Percentiles rank a stretch among this genome's conserved stretches.
phyloP scores from a whole-genome alignment of 1,140 invertebrate species.

The Papilio helenus region DNA sequence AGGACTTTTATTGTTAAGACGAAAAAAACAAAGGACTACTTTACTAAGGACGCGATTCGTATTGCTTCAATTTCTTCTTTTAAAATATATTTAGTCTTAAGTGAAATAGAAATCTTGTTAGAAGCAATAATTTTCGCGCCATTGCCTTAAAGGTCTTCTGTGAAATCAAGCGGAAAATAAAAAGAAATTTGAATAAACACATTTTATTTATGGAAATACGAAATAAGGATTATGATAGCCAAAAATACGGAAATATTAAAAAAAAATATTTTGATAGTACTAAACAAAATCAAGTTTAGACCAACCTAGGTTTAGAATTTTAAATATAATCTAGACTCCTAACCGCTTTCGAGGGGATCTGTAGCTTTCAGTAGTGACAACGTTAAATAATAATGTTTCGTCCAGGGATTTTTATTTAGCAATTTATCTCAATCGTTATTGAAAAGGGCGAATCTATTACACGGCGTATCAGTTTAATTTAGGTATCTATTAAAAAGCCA shows the following conservation, averaged over 20 bases:
- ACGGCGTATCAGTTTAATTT: neutral
- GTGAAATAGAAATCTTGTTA: neutral
- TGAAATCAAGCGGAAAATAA: neutral
- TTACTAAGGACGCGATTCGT: no score
- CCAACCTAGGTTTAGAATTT: neutral
- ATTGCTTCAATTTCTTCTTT: neutral
- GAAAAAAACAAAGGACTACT: neutral
- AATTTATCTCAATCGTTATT: slow-evolving; percentile 16
- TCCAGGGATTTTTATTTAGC: neutral
- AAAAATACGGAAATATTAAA: neutral
- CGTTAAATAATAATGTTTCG: neutral
- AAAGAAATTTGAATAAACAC: neutral
- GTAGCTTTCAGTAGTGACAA: neutral
- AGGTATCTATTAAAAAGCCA: slow-evolving; percentile 29
- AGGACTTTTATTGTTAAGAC: neutral
- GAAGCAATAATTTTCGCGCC: neutral
- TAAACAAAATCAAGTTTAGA: neutral
- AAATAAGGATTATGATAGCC: neutral
- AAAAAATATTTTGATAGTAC: neutral
- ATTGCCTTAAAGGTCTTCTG: neutral
- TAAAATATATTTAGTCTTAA: neutral
- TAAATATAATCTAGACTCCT: neutral
- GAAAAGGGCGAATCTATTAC: slow-evolving; percentile 36
- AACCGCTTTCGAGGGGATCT: neutral
- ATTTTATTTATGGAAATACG: no score